Evolutionary conservation across 2,113 vertebrate species (phyloP), one percentile per base, ranked within the genome.

Genomic region (Manacus vitellinus): DNA sequence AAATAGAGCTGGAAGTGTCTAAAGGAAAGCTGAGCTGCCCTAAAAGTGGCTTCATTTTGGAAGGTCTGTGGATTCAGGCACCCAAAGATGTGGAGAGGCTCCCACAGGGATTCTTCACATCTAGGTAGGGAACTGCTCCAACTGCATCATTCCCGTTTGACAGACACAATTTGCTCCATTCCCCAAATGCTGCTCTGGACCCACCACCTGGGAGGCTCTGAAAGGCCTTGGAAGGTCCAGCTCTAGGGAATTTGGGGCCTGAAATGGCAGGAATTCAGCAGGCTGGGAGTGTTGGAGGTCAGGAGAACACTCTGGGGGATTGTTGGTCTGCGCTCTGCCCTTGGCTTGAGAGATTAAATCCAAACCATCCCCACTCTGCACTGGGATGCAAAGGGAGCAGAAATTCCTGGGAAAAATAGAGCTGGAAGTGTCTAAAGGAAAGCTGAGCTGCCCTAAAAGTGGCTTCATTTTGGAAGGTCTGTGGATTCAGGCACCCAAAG

Each of bases 401-500:
- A 19, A 65, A 72, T 15, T 44, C 59, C 74, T 18, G 30, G 10
- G 10, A 24, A 54, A 61, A 82, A 25, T 4, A 23, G 2, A 55
- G 47, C 16, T 91, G 35, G 9, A 67, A 44, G 43, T 8, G 11
- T 7, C 35, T 6, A 37, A 49, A 55, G 11, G 39, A 70, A 67
- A n/a, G 35, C 44, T 17, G 66, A 72, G 19, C 4, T 43, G 43
- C 31, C 55, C 37, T 28, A 9, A 22, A 65, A 61, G 51, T 28
- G 25, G 12, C n/a, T 14, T 0, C 4, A 0, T 28, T 55, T 59
- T 15, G 27, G 33, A 14, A 43, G 6, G 6, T 5, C 3, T 35
- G 27, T 56, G n/a, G 39, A 2, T 39, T 49, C 14, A 61, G 54
- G 19, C 23, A 46, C 33, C 33, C 61, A 10, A 35, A 39, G n/a